A percentile compares a stretch with the other conserved stretches of the same genome.
Conservation (phyloP, 2,888 invertebrate species). For the Mimachlamys varia region DNA sequence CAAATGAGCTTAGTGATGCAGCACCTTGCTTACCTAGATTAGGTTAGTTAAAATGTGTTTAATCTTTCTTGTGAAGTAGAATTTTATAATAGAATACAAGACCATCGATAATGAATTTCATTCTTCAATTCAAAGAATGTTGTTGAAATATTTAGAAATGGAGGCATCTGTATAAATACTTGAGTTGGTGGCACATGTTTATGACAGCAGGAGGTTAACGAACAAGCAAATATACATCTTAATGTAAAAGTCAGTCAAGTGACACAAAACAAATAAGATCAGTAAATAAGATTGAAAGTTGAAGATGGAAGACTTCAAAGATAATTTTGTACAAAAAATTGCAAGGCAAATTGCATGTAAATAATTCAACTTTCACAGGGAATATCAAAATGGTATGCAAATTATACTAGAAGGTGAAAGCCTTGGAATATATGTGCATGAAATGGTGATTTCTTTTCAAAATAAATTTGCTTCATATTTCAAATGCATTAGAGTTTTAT, state of each 20-base stretch:
- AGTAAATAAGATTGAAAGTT: not conserved
- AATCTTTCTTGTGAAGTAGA: not conserved
- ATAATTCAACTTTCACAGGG: not conserved
- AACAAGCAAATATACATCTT: not conserved
- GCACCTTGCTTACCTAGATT: not conserved
- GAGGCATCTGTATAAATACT: no score
- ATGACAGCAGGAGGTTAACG: not conserved
- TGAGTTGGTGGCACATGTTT: not conserved
- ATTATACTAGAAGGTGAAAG: no score
- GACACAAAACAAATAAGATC: not conserved
- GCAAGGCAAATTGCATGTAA: not conserved
- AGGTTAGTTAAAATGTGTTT: not conserved
- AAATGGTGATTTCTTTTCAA: no score
- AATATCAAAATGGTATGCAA: not conserved
- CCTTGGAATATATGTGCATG: no score
- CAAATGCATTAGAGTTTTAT: no score
- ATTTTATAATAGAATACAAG: not conserved
- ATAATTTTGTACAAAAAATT: not conserved
- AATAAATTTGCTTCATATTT: no score
- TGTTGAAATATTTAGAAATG: no score
- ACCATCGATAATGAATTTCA: not conserved
- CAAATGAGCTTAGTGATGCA: not conserved
- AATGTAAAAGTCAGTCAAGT: not conserved
- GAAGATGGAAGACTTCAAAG: not conserved
- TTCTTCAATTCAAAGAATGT: not conserved